Conservation (phyloP, 2,888 invertebrate species). For the Diaperis boleti region DNA sequence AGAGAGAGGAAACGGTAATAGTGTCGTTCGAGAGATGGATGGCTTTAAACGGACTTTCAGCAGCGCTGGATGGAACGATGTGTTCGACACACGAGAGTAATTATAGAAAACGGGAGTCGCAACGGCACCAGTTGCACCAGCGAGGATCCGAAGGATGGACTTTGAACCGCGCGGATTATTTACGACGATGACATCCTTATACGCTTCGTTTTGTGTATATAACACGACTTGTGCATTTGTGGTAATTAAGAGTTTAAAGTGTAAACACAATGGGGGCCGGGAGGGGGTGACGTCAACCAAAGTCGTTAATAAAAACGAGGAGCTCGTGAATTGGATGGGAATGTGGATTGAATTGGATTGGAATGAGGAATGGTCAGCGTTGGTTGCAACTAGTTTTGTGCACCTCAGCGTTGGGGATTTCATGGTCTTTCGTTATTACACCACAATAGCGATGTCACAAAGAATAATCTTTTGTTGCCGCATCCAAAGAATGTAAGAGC, state of each 20-base stretch:
- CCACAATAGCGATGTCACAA: too few relatives aligned
- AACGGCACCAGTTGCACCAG: slow-evolving; percentile 25
- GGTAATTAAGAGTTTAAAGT: slow-evolving; percentile 1
- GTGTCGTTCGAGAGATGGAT: slow-evolving; percentile 44
- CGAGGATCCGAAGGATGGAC: slow-evolving; percentile 5
- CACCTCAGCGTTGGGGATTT: too few relatives aligned
- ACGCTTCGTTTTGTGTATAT: not conserved
- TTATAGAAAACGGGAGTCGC: slow-evolving; percentile 34
- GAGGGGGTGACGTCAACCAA: not conserved
- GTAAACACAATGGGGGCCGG: not conserved
- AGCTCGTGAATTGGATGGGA: too few relatives aligned
- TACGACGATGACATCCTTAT: slow-evolving; percentile 14
- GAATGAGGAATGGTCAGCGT: too few relatives aligned
- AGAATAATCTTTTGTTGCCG: too few relatives aligned
- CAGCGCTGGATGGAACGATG: too few relatives aligned
- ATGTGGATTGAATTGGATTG: too few relatives aligned
- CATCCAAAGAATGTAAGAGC: too few relatives aligned
- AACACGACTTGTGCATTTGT: slow-evolving; percentile 10
- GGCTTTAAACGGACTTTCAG: slow-evolving; percentile 41
- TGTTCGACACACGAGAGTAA: slow-evolving; percentile 20
- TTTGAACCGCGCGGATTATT: slow-evolving; percentile 2
- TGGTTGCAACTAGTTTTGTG: too few relatives aligned
- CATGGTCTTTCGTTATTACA: too few relatives aligned
- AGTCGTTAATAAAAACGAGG: too few relatives aligned
- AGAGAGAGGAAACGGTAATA: slow-evolving; percentile 43